phyloP scores from a whole-genome alignment of 2,888 invertebrate genomes.

The Gastracanthus pulcherrimus region DNA sequence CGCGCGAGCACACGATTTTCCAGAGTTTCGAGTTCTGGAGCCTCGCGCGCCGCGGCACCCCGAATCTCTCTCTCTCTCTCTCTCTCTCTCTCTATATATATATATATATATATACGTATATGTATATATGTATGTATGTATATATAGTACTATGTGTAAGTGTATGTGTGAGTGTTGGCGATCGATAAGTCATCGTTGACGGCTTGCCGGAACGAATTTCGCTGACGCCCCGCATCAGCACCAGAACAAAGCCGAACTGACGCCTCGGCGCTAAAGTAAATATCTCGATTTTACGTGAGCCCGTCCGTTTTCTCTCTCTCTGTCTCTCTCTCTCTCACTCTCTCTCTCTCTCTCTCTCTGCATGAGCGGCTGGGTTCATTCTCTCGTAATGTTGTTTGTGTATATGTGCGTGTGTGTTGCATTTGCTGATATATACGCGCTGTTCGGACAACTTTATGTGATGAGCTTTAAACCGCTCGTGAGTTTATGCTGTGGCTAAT shows the following conservation, averaged over 20 bases:
- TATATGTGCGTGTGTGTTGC: too few relatives aligned
- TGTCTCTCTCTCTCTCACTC: background rate
- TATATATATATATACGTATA: background rate
- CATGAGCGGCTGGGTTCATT: background rate
- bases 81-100: background rate
- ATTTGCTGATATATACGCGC: background rate
- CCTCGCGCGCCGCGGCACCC: slow-evolving; percentile 23
- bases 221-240: slow-evolving; percentile 58
- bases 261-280: slow-evolving; percentile 52
- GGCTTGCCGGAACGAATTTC: slow-evolving; percentile 63
- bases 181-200: slow-evolving; percentile 69
- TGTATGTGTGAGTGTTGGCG: slow-evolving; percentile 24
- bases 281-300: slow-evolving; percentile 47
- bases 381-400: too few relatives aligned
- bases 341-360: background rate
- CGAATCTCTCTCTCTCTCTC: background rate
- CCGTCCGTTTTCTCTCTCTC: slow-evolving; percentile 25
- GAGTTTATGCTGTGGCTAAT: too few relatives aligned
- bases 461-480: too few relatives aligned
- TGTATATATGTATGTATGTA: background rate
- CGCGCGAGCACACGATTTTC: slow-evolving; percentile 65
- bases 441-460: too few relatives aligned
- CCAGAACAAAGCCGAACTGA: slow-evolving; percentile 59
- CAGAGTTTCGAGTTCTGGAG: slow-evolving; percentile 65
- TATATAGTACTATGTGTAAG: background rate